phyloP scores from a whole-genome alignment of 1,140 invertebrate species.

The Diplogasteroides magnus region DNA sequence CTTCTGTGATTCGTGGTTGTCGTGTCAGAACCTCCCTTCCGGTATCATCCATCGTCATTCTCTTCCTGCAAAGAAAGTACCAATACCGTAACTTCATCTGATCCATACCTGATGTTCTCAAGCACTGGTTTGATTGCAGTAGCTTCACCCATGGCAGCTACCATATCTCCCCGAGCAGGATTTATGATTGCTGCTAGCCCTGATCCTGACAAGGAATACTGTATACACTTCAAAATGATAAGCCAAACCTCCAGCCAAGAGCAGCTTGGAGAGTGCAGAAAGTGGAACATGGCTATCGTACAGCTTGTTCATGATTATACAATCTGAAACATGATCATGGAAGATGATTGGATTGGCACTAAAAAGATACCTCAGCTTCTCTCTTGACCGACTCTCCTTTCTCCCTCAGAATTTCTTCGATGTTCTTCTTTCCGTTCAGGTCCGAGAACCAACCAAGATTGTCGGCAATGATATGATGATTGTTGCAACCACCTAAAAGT shows the following conservation, averaged over 20 bases:
- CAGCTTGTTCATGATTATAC: conserved; percentile 28
- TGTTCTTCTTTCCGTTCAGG: conserved; percentile 57
- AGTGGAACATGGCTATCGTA: conserved; percentile 68
- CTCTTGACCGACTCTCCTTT: conserved; percentile 57
- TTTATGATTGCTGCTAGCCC: conserved; percentile 69
- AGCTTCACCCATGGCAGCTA: conserved; percentile 83
- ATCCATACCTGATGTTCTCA: conserved; percentile 24
- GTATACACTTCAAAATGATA: too few species aligned
- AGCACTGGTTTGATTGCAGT: conserved; percentile 30
- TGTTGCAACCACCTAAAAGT: conserved; percentile 52
- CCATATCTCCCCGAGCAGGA: conserved; percentile 75
- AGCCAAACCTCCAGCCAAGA: conserved; percentile 65
- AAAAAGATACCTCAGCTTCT: not conserved
- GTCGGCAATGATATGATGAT: conserved; percentile 61
- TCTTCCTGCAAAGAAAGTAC: conserved; percentile 11
- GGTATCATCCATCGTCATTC: conserved; percentile 28
- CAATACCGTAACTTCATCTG: not conserved
- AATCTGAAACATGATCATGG: not conserved
- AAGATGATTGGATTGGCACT: not conserved
- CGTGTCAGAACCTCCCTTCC: conserved; percentile 58
- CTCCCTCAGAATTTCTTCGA: conserved; percentile 59
- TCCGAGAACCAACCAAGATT: conserved; percentile 61
- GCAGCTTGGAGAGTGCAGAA: conserved; percentile 68
- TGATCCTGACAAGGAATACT: too few species aligned
- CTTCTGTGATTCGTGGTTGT: conserved; percentile 78